phyloP scores from a whole-genome alignment of 2,113 vertebrate genomes.

The Clarias magur region DNA sequence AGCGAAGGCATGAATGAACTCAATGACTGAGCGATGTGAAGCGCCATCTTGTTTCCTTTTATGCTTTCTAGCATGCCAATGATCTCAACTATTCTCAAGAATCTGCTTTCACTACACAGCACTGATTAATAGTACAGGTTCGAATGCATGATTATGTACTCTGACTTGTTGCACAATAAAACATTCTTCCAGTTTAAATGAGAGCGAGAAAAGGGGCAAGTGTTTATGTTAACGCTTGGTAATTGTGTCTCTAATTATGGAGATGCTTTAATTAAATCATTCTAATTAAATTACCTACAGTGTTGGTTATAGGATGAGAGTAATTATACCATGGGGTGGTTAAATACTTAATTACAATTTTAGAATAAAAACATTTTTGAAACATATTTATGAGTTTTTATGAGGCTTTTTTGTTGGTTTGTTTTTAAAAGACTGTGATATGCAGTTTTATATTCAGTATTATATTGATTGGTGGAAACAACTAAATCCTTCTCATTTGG shows the following conservation, averaged over 20 bases:
- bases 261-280: constrained; percentile 36
- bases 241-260: constrained; percentile 44
- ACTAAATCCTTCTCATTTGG: constrained; percentile 40
- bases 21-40: too few species aligned
- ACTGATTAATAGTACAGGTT: constrained; percentile 16
- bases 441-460: background rate
- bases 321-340: constrained; percentile 23
- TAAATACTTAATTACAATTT: constrained; percentile 29
- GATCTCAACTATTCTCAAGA: background rate
- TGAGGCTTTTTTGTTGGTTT: background rate
- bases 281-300: constrained; percentile 39
- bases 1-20: too few species aligned
- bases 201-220: constrained; percentile 12
- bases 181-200: constrained; percentile 13
- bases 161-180: constrained; percentile 26
- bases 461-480: background rate
- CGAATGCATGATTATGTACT: constrained; percentile 27
- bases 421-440: background rate
- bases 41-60: too few species aligned
- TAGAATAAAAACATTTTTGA: background rate
- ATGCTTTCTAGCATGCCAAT: background rate
- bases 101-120: background rate
- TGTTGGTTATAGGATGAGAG: constrained; percentile 33
- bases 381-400: constrained; percentile 25
- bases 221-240: constrained; percentile 34